Conservation (phyloP, 2,113 vertebrate species). For the Hydropotes inermis region DNA sequence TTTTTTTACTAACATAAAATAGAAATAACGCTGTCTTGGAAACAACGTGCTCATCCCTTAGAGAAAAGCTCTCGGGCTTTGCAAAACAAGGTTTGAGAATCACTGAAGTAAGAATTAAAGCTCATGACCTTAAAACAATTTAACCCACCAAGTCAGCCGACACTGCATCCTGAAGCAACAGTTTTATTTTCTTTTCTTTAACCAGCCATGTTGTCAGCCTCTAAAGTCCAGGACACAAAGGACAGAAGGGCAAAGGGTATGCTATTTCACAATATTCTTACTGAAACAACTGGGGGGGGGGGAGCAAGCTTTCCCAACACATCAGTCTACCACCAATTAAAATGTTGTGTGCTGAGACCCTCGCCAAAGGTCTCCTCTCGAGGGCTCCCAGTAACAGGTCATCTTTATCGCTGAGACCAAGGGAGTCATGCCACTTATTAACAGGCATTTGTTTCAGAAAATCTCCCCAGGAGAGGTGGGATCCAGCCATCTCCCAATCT, state of each 20-base stretch:
- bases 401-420: conserved; percentile 29
- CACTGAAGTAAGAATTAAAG: conserved; percentile 45
- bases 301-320: not conserved
- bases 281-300: not conserved
- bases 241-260: not conserved
- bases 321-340: conserved; percentile 59
- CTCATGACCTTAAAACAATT: conserved; percentile 50
- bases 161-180: not conserved
- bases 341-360: not conserved
- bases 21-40: conserved; percentile 9
- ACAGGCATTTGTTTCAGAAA: conserved; percentile 41
- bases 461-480: conserved; percentile 17
- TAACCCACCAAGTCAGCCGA: conserved; percentile 11
- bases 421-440: conserved; percentile 51
- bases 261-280: conserved; percentile 18
- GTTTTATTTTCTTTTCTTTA: not conserved
- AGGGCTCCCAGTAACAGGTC: not conserved
- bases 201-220: not conserved
- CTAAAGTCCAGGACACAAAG: not conserved
- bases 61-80: conserved; percentile 32
- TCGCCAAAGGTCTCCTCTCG: not conserved
- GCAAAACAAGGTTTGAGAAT: conserved; percentile 26
- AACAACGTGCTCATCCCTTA: conserved; percentile 5
- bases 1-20: conserved; percentile 3
- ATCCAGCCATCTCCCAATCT: conserved; percentile 10